Base-by-base conservation (phyloP, 2,113 vertebrate species). In the Coryphaenoides rupestris region DNA sequence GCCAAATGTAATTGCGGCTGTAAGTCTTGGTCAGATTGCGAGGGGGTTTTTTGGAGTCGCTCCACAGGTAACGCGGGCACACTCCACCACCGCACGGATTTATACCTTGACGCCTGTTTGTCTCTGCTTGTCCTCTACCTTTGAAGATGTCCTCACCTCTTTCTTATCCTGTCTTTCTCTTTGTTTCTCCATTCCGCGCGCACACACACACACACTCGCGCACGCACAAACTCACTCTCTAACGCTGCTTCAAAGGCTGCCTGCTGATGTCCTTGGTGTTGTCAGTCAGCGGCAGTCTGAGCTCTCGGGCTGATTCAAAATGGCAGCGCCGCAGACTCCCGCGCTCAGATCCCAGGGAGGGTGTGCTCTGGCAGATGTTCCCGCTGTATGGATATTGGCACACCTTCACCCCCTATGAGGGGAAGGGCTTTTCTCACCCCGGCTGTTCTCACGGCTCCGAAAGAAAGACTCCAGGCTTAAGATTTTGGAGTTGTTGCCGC, bases 261-360 rank as follows among this genome's bases (percentile, higher is more conserved):
- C 61, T 59, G 73, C 60, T 72, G 81, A 5, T 78, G 83, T 84
- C 84, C 83, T 87, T 70, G 78, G 83, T 68, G 79, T 23, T 47
- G 74, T 66, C 81, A 77, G 83, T 85, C 80, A 80, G 78, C 66
- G 54, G 72, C 73, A 66, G 62, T 62, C 75, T 77, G 65, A 40
- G 72, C 78, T 84, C 83, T 85, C 84, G 77, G 74, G 55, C 62
- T 57, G 61, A 83, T 84, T 72, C 73, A 80, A 84, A 74, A 81
- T 81, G 85, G 80, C 82, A 75, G 80, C 74, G 70, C 65, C 58
- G 68, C 28, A 72, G 74, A 61, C 79, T 62, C 47, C 23, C 13
- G 56, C 50, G 23, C 66, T 63, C 55, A 26, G 49, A 62, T 57
- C 67, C 68, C 53, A 21, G 22, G 47, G 52, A 69, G 56, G 33